Evolutionary conservation across 1,140 invertebrate species (phyloP).

Genomic region (Dinoponera quadriceps): DNA sequence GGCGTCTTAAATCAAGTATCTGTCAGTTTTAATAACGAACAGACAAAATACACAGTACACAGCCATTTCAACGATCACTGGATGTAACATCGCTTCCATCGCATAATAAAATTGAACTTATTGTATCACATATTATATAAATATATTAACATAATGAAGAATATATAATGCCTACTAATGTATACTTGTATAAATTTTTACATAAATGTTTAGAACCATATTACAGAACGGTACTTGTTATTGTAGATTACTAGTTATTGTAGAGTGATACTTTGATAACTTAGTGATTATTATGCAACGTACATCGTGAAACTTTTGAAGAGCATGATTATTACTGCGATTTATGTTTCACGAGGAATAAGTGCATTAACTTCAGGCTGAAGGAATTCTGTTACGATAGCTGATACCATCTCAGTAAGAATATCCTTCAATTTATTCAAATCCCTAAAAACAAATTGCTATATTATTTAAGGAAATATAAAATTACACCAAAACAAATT

Average conservation of each 20-base stretch:
- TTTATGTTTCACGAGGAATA: constrained; percentile 80
- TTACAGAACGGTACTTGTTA: not conserved
- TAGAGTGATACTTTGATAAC: not conserved
- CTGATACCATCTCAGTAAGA: constrained; percentile 91
- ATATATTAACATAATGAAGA: not conserved
- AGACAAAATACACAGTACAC: constrained; percentile 28
- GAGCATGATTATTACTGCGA: not conserved
- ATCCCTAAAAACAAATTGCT: constrained; percentile 87
- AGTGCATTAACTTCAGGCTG: constrained; percentile 92
- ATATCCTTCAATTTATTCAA: constrained; percentile 87
- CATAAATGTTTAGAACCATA: not conserved
- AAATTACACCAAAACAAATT: not conserved
- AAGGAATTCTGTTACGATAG: constrained; percentile 92
- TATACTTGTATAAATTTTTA: not conserved
- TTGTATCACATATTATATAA: not conserved
- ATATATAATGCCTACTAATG: not conserved
- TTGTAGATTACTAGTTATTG: not conserved
- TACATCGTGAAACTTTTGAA: not conserved
- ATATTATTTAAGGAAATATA: not conserved
- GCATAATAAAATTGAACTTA: constrained; percentile 1
- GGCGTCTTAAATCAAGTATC: not conserved
- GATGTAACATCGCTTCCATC: not conserved
- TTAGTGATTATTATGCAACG: not conserved
- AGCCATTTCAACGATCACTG: constrained; percentile 34
- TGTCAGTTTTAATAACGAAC: constrained; percentile 27